Percentiles rank a stretch among this genome's conserved stretches.
These are phyloP conservation scores for Idaea biselata DNA, from an alignment of 2,888 invertebrate genomes.

Conservation along the genomic window DNA sequence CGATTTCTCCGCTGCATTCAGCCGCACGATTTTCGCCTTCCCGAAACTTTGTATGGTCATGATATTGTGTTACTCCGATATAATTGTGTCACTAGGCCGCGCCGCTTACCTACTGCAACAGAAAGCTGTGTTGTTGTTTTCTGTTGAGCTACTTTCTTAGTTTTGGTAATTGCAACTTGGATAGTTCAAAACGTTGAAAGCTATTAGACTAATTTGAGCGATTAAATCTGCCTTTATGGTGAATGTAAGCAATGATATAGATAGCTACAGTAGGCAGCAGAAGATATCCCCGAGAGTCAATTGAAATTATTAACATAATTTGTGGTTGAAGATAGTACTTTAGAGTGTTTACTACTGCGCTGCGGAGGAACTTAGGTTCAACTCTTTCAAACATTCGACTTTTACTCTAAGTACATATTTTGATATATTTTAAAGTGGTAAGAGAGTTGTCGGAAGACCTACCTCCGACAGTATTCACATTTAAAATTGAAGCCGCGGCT, in stretches of 20 bases:
- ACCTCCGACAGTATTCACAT: too few species aligned
- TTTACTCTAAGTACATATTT: too few species aligned
- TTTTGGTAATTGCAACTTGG: not conserved
- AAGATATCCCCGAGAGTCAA: too few species aligned
- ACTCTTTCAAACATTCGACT: too few species aligned
- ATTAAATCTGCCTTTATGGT: conserved; percentile 12
- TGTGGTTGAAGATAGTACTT: too few species aligned
- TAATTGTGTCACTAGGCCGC: conserved; percentile 27
- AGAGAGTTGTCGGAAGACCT: too few species aligned
- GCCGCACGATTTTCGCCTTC: conserved; percentile 47
- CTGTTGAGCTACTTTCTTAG: not conserved
- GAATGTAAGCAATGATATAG: not conserved
- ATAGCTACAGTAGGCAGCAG: too few species aligned
- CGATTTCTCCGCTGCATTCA: conserved; percentile 66
- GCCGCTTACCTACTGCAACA: conserved; percentile 15
- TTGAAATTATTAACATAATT: too few species aligned
- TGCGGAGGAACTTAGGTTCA: too few species aligned
- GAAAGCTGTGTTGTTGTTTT: conserved; percentile 18
- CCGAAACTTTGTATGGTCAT: conserved; percentile 40
- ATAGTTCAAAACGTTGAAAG: not conserved
- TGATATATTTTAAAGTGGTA: too few species aligned
- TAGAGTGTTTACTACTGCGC: too few species aligned
- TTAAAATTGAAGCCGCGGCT: too few species aligned
- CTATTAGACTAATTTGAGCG: not conserved
- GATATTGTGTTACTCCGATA: conserved; percentile 27